These are phyloP conservation scores for Echinometra lucunter DNA, from an alignment of 53 echinoderm and acorn worm genomes.

Conservation along the genomic window DNA sequence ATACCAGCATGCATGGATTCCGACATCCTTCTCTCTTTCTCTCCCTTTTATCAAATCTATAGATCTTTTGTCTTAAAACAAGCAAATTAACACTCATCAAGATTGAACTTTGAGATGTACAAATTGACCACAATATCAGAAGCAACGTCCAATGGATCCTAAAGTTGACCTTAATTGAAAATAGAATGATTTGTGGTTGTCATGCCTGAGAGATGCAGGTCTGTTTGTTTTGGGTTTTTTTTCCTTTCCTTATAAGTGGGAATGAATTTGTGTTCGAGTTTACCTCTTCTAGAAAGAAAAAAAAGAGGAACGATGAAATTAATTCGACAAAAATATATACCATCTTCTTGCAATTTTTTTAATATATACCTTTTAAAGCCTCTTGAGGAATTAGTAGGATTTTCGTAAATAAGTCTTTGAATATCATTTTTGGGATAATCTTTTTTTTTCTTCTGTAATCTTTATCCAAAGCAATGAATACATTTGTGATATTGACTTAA, in stretches of 20 bases:
- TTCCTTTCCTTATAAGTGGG: neutral
- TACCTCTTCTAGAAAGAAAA: neutral
- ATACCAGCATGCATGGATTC: neutral
- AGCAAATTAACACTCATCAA: neutral
- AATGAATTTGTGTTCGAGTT: neutral
- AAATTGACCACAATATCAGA: constrained; percentile 18
- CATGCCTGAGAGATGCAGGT: neutral
- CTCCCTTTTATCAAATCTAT: neutral
- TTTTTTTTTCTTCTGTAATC: neutral
- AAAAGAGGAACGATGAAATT: neutral
- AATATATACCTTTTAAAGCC: too few species aligned
- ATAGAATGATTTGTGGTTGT: too few species aligned
- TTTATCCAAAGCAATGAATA: neutral
- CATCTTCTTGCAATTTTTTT: too few species aligned
- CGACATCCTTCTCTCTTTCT: neutral
- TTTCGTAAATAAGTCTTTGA: too few species aligned
- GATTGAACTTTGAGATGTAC: constrained; percentile 9
- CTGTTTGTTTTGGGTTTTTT: too few species aligned
- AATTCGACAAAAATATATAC: too few species aligned
- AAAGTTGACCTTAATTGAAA: neutral
- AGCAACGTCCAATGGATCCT: neutral
- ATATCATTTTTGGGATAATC: too few species aligned
- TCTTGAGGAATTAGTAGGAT: too few species aligned
- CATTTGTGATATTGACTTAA: constrained; percentile 8
- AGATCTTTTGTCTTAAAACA: neutral